A percentile compares a stretch with the other conserved stretches of the same genome.
These are phyloP conservation scores for Dryobates pubescens DNA, from an alignment of 2,797 vertebrate genomes.

Conservation along the genomic window DNA sequence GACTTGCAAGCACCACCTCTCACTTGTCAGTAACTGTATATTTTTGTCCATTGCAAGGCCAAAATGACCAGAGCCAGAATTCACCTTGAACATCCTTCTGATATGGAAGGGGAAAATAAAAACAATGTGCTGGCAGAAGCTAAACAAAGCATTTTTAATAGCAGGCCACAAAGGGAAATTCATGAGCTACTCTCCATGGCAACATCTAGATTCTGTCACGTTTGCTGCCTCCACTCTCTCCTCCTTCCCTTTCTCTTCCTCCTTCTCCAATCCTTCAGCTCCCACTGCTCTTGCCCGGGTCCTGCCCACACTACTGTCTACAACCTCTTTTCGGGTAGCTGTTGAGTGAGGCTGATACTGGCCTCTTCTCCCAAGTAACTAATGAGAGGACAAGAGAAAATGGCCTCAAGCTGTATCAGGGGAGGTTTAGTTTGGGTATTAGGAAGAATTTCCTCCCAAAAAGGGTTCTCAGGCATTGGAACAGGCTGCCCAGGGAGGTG, in stretches of 20 bases:
- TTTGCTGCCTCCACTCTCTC: constrained; percentile 46
- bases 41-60: neutral
- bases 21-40: neutral
- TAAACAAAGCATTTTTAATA: constrained; percentile 50
- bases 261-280: neutral
- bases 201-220: constrained; percentile 52
- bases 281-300: neutral
- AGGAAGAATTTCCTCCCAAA: too few species aligned
- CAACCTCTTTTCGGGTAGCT: too few species aligned
- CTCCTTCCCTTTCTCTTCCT: neutral
- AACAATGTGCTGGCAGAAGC: neutral
- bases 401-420: too few species aligned
- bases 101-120: constrained; percentile 3
- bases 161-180: neutral
- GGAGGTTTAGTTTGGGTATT: too few species aligned
- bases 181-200: constrained; percentile 56
- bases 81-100: neutral
- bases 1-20: neutral
- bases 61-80: neutral
- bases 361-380: too few species aligned
- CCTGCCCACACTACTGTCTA: neutral
- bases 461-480: too few species aligned
- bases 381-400: too few species aligned
- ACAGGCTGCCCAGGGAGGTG: too few species aligned
- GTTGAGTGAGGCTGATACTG: too few species aligned